Evolutionary conservation across 2,797 vertebrate species (phyloP).

Genomic region (Xyrichtys novacula): DNA sequence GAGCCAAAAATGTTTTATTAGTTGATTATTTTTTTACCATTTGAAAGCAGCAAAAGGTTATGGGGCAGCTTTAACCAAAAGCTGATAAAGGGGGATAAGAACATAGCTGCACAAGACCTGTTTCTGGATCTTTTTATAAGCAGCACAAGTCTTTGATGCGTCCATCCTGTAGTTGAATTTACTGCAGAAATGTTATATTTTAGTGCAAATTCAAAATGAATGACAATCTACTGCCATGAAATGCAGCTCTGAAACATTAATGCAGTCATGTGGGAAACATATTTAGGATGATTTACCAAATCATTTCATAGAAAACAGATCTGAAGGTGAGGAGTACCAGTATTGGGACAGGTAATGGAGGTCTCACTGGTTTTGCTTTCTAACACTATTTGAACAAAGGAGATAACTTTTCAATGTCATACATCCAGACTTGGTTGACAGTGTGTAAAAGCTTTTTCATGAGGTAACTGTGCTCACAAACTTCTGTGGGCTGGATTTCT

Average conservation of each 20-base stretch:
- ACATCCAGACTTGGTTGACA: slow-evolving; percentile 30
- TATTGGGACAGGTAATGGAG: slow-evolving; percentile 55
- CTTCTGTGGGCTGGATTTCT: slow-evolving; percentile 36
- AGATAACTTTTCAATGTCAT: slow-evolving; percentile 30
- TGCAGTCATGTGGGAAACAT: neutral
- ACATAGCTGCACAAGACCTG: too few species aligned
- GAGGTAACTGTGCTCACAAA: too few species aligned
- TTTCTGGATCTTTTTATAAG: too few species aligned
- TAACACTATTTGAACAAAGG: slow-evolving; percentile 32
- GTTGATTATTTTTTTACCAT: neutral
- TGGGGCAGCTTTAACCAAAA: slow-evolving; percentile 8
- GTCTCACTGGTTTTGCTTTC: slow-evolving; percentile 15
- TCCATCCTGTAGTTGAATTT: too few species aligned
- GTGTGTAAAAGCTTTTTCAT: slow-evolving; percentile 30
- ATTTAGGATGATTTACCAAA: slow-evolving; percentile 9
- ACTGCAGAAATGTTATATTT: too few species aligned
- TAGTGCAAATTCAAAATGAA: too few species aligned
- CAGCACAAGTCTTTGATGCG: neutral
- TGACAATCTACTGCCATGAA: neutral
- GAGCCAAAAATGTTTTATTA: neutral
- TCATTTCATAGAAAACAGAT: slow-evolving; percentile 15
- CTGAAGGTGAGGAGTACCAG: slow-evolving; percentile 13
- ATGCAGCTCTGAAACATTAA: neutral
- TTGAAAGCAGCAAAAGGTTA: neutral
- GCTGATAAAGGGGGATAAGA: too few species aligned